Base-by-base conservation (phyloP, 1,140 invertebrate species). In the Delia radicum region DNA sequence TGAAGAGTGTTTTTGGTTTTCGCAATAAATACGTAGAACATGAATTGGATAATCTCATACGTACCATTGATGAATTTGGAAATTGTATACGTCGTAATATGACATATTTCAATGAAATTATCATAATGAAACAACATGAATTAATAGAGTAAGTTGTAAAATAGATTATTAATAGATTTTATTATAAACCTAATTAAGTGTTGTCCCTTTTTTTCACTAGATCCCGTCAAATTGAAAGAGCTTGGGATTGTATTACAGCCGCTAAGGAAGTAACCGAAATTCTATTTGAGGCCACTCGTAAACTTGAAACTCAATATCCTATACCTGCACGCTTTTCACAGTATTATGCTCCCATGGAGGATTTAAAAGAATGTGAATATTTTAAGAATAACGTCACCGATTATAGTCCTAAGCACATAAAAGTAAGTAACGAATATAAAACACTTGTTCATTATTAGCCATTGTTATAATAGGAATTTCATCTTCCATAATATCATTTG, bases 101-200 rank as follows among this genome's bases (percentile, higher is more conserved):
- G 82, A 84, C 84, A 2, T 85, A 85, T 77, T 85, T 85, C 74
- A 85, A 85, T 74, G 84, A 85, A 79, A 83, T 85, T 48, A 82
- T 85, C 15, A 82, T 85, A 10, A 85, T 85, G 84, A 85, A 85
- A 27, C 82, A 82, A 61, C 79, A 81, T 0, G 83, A 85, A 18
- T 76, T 85, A 0, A 85, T 85, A 65, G 84, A 85, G 84, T 85
- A 78, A 78, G 79, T 77, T 72, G 15, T 28, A 31, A 6, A 63
- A 61, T 12, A 61, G 2, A n/a, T 55, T 31, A 27, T 3, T n/a
- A n/a, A n/a, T n/a, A n/a, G 2, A 5, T 42, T 15, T 13, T 10
- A 42, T 42, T 10, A 42, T 15, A 42, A 13, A 42, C n/a, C n/a
- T n/a, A n/a, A n/a, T n/a, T n/a, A n/a, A n/a, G n/a, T n/a, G n/a